Percentiles rank a stretch among this genome's conserved stretches.
phyloP scores from a whole-genome alignment of 2,888 invertebrate genomes.

The Noctua janthe region DNA sequence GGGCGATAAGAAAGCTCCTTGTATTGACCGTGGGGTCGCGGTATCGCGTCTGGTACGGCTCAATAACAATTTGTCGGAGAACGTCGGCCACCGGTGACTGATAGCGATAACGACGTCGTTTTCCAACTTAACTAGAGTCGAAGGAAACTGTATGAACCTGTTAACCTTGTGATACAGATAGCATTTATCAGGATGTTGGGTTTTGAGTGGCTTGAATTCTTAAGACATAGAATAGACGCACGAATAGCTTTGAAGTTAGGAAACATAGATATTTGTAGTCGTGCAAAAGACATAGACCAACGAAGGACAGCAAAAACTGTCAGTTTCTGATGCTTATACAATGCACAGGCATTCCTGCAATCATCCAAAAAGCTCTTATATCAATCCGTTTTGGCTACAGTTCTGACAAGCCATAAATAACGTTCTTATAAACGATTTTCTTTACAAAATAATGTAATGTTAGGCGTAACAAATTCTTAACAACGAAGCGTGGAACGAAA shows the following conservation, averaged over 20 bases:
- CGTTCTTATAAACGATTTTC: constrained; percentile 22
- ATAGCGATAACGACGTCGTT: constrained; percentile 65
- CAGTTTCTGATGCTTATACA: not conserved
- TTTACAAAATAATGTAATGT: constrained; percentile 33
- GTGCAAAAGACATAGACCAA: not conserved
- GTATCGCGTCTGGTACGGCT: constrained; percentile 65
- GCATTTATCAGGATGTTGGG: constrained; percentile 57
- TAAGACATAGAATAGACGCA: constrained; percentile 14
- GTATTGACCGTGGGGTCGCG: constrained; percentile 68
- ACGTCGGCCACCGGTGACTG: constrained; percentile 63
- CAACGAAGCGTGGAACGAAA: constrained; percentile 49
- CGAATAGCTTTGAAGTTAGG: constrained; percentile 8
- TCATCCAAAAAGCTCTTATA: not conserved
- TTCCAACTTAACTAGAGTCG: constrained; percentile 57
- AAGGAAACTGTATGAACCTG: constrained; percentile 64
- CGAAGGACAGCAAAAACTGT: not conserved
- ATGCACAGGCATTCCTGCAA: not conserved
- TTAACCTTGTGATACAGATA: constrained; percentile 60
- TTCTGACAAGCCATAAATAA: constrained; percentile 41
- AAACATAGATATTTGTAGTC: constrained; percentile 13
- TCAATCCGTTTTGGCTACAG: constrained; percentile 22
- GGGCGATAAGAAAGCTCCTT: constrained; percentile 70
- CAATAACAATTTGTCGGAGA: constrained; percentile 76
- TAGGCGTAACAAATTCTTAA: constrained; percentile 54
- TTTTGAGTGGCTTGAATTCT: constrained; percentile 24